Conservation (phyloP, 2,888 invertebrate genomes). For the Gnatocerus cornutus region DNA sequence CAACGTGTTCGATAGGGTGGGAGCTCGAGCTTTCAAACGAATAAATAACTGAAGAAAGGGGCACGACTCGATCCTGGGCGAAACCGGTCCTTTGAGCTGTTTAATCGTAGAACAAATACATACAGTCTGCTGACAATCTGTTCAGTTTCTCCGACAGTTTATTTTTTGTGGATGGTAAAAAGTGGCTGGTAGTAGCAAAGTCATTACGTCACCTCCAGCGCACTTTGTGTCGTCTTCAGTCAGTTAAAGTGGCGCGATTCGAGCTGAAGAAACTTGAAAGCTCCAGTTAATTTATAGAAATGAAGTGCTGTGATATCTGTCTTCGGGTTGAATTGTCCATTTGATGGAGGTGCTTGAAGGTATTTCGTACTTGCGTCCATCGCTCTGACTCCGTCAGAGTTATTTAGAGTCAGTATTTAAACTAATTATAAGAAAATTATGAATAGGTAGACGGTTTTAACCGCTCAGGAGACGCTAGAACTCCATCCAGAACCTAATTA, state of each 20-base stretch:
- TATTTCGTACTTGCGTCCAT: constrained; percentile 24
- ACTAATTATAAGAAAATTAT: constrained; percentile 31
- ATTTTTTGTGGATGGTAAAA: constrained; percentile 33
- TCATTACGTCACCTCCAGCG: constrained; percentile 35
- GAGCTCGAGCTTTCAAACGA: constrained; percentile 1
- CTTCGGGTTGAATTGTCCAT: constrained; percentile 5
- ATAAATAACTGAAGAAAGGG: constrained; percentile 18
- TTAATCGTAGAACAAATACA: no score
- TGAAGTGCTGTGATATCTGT: constrained; percentile 10
- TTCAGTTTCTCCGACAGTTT: constrained; percentile 30
- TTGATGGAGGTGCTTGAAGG: constrained; percentile 32
- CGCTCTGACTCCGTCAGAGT: neutral
- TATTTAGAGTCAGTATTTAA: constrained; percentile 7
- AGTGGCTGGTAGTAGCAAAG: constrained; percentile 28
- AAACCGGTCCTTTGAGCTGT: constrained; percentile 20
- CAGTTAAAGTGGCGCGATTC: constrained; percentile 25
- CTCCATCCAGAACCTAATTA: constrained; percentile 20
- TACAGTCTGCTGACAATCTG: constrained; percentile 24
- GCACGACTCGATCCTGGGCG: neutral
- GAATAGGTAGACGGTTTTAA: constrained; percentile 20
- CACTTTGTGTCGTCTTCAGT: constrained; percentile 39
- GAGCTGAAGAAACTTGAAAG: constrained; percentile 26
- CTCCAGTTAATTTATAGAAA: constrained; percentile 14
- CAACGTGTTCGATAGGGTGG: constrained; percentile 7
- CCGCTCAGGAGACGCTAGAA: constrained; percentile 6